Conservation (phyloP, 92 coral and sea anemone genomes). For the Epizoanthus ramosus region DNA sequence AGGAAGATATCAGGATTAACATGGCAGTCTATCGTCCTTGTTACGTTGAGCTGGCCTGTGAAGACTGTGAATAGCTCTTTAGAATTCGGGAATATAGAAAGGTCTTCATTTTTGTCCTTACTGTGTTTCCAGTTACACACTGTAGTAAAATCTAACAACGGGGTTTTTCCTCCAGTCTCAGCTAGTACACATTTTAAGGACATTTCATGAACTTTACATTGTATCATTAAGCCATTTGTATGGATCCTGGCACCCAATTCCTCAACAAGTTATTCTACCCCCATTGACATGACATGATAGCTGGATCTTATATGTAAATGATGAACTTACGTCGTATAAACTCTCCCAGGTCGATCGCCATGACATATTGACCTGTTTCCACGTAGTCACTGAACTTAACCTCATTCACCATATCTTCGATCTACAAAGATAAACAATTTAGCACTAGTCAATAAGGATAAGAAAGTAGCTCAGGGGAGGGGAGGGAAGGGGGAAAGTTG, state of each 20-base stretch:
- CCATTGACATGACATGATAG: no score
- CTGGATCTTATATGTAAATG: background rate
- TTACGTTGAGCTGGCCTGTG: background rate
- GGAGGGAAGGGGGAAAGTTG: no score
- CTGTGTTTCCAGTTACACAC: background rate
- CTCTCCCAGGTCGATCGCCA: constrained; percentile 88
- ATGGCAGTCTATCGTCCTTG: background rate
- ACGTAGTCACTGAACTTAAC: constrained; percentile 89
- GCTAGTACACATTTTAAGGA: no score
- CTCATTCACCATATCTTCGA: constrained; percentile 94
- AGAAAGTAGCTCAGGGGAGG: background rate
- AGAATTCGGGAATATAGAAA: background rate
- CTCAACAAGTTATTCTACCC: no score
- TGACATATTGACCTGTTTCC: constrained; percentile 87
- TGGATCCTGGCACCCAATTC: no score
- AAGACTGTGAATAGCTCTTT: background rate
- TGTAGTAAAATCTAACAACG: no score
- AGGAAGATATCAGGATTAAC: background rate
- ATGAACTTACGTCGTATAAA: constrained; percentile 82
- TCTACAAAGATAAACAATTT: constrained; percentile 28
- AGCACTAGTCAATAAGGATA: background rate
- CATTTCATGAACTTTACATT: no score
- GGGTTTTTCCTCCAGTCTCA: no score
- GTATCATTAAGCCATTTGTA: no score
- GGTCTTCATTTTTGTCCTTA: background rate